These are phyloP conservation scores for Phrixothrix hirtus DNA, from an alignment of 2,888 invertebrate species.

Conservation along the genomic window DNA sequence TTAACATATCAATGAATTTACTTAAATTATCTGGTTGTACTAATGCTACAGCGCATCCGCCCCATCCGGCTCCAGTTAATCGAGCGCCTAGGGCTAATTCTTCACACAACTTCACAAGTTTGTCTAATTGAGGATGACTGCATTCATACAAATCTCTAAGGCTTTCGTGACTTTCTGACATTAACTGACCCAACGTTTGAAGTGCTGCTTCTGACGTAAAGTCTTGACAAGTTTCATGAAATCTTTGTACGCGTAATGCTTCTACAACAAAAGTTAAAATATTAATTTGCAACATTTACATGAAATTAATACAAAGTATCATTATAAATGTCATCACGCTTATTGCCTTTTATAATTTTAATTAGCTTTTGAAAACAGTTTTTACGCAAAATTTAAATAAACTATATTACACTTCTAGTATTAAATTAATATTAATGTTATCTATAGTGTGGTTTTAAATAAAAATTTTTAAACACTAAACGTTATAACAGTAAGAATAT, in stretches of 20 bases:
- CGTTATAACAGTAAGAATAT: too few relatives aligned
- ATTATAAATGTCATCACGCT: too few relatives aligned
- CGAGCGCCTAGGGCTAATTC: slow-evolving; percentile 74
- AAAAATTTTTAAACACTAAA: too few relatives aligned
- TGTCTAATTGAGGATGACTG: slow-evolving; percentile 85
- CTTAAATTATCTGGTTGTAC: slow-evolving; percentile 68
- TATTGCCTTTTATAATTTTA: neutral
- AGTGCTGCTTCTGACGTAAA: slow-evolving; percentile 55
- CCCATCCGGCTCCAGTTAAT: slow-evolving; percentile 97
- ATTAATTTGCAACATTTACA: neutral
- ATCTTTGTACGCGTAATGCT: slow-evolving; percentile 80
- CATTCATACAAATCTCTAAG: slow-evolving; percentile 87
- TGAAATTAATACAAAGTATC: neutral
- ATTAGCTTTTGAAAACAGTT: neutral
- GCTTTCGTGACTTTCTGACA: slow-evolving; percentile 89
- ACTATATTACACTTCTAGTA: neutral
- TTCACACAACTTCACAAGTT: slow-evolving; percentile 74
- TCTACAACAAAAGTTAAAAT: slow-evolving; percentile 64
- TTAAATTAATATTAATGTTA: neutral
- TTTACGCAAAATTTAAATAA: neutral
- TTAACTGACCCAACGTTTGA: slow-evolving; percentile 72
- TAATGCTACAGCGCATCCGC: slow-evolving; percentile 92
- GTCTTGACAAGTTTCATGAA: slow-evolving; percentile 66
- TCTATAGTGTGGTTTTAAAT: neutral
- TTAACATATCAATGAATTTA: slow-evolving; percentile 69